Base-by-base conservation (phyloP, 2,113 vertebrate genomes). In the Uria aalge region DNA sequence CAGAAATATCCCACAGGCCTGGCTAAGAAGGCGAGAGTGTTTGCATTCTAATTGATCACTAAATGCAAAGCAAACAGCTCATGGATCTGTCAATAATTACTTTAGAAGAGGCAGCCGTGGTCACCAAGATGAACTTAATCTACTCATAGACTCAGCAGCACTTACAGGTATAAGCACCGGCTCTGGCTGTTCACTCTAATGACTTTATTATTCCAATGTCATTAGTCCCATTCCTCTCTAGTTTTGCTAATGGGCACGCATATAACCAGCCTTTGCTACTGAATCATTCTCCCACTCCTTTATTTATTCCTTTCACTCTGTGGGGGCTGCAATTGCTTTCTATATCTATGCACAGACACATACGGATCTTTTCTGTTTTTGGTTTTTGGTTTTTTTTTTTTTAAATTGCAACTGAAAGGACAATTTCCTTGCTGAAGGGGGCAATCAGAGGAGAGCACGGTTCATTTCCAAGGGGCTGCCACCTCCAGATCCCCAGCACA, bases 161-260 rank as follows among this genome's bases (percentile, higher is more conserved):
- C 69, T 96, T 88, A 83, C 87, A 95, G 94, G 96, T 94, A 78
- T 93, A 95, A 93, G 84, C 72, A 84, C 48, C 4, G 3, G 88
- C 96, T 97, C 96, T 92, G 94, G 96, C 90, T 96, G 95, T 95
- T 97, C 95, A 95, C 93, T 82, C 88, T 98, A 98, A 98, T 97
- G 97, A 97, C 87, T 88, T 88, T 95, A 97, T 98, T 97, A 97
- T 96, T 96, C 96, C 94, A 43, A 29, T 95, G 88, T 98, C 98
- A 97, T 98, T 98, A 98, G 92, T 89, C 91, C 92, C 45, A 11
- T 88, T 98, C 93, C 94, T 95, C 95, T 85, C 88, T 76, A 91
- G 93, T 97, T 97, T 79, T 77, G 95, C 97, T 98, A 98, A 98
- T 98, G 96, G 97, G 95, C 96, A 88, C 15, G 7, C 43, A 85